Evolutionary conservation across 2,888 invertebrate species (phyloP).

Genomic region (Philereme vetulata): DNA sequence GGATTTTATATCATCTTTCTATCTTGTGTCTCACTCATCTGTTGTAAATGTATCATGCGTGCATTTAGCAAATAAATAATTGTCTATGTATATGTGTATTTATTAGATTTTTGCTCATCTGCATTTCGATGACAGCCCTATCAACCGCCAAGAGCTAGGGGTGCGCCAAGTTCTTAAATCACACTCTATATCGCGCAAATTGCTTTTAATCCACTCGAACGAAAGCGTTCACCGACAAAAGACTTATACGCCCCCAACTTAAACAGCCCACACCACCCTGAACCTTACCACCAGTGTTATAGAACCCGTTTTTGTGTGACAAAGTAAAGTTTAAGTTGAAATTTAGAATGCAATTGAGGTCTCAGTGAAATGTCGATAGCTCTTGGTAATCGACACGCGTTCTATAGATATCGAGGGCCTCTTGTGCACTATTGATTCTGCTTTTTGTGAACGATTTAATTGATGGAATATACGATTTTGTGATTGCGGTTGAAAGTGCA

Average conservation of each 20-base stretch:
- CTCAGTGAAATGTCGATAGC: conserved; percentile 59
- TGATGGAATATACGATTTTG: conserved; percentile 16
- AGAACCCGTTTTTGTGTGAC: conserved; percentile 32
- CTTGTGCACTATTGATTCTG: conserved; percentile 44
- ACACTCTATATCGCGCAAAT: conserved; percentile 68
- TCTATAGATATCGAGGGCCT: conserved; percentile 35
- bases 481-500: too few relatives aligned
- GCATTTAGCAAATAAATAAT: too few relatives aligned
- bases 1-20: too few relatives aligned
- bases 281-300: conserved; percentile 26
- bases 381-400: conserved; percentile 61
- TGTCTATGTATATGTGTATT: background rate
- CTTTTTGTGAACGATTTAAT: conserved; percentile 33
- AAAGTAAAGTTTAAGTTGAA: conserved; percentile 41
- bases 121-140: conserved; percentile 33
- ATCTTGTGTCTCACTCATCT: too few relatives aligned
- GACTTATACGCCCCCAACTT: conserved; percentile 44
- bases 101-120: conserved; percentile 4
- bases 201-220: conserved; percentile 76
- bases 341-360: conserved; percentile 62
- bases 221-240: conserved; percentile 66
- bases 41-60: too few relatives aligned
- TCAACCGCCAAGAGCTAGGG: conserved; percentile 37
- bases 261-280: conserved; percentile 6
- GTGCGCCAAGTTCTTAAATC: conserved; percentile 56